Base-by-base conservation (phyloP, 2,113 vertebrate species). In the Hydrolagus affinis region DNA sequence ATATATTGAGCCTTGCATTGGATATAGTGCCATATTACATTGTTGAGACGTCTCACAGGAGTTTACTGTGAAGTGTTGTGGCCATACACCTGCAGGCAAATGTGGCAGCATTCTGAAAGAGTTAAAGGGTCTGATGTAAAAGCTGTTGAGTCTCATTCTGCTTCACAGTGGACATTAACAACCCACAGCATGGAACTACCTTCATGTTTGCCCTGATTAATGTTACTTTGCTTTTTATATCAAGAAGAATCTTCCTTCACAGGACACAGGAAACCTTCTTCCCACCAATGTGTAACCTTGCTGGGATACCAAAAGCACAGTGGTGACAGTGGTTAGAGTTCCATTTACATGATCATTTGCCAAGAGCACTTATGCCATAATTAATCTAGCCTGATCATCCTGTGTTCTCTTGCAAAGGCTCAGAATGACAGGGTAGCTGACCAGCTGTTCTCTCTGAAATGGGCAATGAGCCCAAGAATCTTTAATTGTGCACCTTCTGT, bases 401-500 rank as follows among this genome's bases (percentile, higher is more conserved):
- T 83, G 60, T 30, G 62, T 83, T 68, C 78, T 32, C 60, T 60
- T 21, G 78, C 78, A 83, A 83, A 83, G 78, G 15, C 15, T 32
- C 14, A 15, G 15, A 83, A 66, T 83, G 78, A 83, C 78, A 83
- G 25, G 78, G 25, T 83, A 66, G 78, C 60, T 83, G 78, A 83
- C 78, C 78, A 83, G 78, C 78, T 83, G 78, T 83, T 83, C 78
- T 83, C 28, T 19, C 62, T 83, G 62, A 66, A 66, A 83, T 83
- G 78, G 78, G 78, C 78, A 83, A 83, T 66, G 28, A 83, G 78
- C 78, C 78, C 78, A 83, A 83, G 78, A 32, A 83, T 32, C 78
- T 83, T 83, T 83, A 83, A 83, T 83, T 83, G 78, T 83, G 78
- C 25, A 83, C 78, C 78, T 83, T 83, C 78, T 83, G 78, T 83